These are phyloP conservation scores for Mustela lutreola DNA, from an alignment of 2,113 vertebrate species.

Conservation along the genomic window DNA sequence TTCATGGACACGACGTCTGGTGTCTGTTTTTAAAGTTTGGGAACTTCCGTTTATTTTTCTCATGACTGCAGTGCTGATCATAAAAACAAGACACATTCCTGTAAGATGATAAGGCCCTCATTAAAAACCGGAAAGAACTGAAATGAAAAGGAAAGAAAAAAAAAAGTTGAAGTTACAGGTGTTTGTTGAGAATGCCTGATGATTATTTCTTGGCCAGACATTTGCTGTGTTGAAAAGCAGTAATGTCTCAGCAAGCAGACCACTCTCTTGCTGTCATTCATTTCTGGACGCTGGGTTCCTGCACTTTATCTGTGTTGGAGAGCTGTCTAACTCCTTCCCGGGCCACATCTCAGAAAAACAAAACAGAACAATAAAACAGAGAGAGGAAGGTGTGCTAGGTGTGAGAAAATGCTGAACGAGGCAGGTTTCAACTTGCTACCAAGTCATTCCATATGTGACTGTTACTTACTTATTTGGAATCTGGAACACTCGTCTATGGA, in stretches of 20 bases:
- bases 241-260: background rate
- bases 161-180: background rate
- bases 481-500: background rate
- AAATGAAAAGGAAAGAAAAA: background rate
- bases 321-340: background rate
- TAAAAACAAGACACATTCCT: background rate
- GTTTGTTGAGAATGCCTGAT: background rate
- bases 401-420: background rate
- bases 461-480: background rate
- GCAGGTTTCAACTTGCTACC: background rate
- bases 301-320: background rate
- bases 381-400: background rate
- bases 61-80: background rate
- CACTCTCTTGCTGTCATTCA: background rate
- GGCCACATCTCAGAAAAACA: background rate
- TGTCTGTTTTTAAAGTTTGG: background rate
- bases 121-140: slow-evolving; percentile 24
- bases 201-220: background rate
- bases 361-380: background rate
- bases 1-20: background rate
- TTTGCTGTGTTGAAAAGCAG: background rate
- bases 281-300: background rate
- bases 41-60: background rate
- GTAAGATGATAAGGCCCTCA: background rate
- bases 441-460: background rate